These are phyloP conservation scores for Lasioglossum figueresi DNA, from an alignment of 2,888 invertebrate species.

Conservation along the genomic window DNA sequence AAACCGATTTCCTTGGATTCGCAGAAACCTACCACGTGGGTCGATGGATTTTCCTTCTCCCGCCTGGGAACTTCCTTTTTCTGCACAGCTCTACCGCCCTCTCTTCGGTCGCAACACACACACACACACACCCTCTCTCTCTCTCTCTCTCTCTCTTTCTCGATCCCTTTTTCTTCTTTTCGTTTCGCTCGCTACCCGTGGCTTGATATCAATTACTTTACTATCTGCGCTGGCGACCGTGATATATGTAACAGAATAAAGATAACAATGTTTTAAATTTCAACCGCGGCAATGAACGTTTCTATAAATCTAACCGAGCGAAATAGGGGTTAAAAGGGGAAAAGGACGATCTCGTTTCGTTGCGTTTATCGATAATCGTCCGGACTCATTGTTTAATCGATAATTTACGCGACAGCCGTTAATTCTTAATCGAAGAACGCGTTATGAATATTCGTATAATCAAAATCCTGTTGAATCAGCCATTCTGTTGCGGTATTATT, in stretches of 20 bases:
- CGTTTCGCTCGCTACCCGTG: not conserved
- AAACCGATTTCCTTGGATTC: constrained; percentile 75
- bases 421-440: constrained; percentile 29
- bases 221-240: constrained; percentile 42
- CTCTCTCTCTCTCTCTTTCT: constrained; percentile 39
- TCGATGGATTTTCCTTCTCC: constrained; percentile 58
- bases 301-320: constrained; percentile 42
- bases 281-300: constrained; percentile 34
- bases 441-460: constrained; percentile 16
- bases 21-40: constrained; percentile 66
- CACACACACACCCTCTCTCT: constrained; percentile 11
- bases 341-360: constrained; percentile 30
- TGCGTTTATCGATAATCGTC: constrained; percentile 53
- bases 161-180: not conserved
- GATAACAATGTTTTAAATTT: constrained; percentile 54
- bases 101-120: not conserved
- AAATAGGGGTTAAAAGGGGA: constrained; percentile 10
- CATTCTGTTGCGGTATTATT: not conserved
- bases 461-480: constrained; percentile 2
- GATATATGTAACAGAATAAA: constrained; percentile 60
- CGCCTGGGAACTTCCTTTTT: constrained; percentile 21
- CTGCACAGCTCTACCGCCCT: constrained; percentile 20
- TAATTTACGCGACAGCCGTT: constrained; percentile 43
- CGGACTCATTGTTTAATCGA: constrained; percentile 30
- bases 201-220: constrained; percentile 59